Base-by-base conservation (phyloP, 1,140 invertebrate genomes). In the Drosophila suzukii region DNA sequence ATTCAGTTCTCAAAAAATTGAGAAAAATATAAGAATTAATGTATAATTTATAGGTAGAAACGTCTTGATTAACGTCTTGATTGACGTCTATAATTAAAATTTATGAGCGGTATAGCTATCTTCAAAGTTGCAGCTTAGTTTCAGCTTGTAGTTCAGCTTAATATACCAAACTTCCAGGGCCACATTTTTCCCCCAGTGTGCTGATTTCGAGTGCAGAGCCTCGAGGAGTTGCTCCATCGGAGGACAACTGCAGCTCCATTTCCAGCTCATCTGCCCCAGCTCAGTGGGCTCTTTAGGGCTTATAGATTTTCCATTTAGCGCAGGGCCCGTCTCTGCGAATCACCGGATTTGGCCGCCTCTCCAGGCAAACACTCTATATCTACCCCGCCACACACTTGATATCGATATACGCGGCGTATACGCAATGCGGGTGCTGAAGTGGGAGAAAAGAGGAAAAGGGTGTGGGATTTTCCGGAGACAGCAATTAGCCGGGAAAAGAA, bases 231-330 rank as follows among this genome's bases (percentile, higher is more conserved):
- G 34, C 15, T 65, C 38, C 27, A 27, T 34, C 34, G 17, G 15
- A 24, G 60, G 11, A 39, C 59, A 41, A 24, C 54, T 53, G 27
- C n/a, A 34, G 30, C 56, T 44, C 32, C 30, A 34, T 24, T 43
- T 54, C 17, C 30, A 61, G 59, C 62, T 65, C 62, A 65, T 65
- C 62, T 62, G 62, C 30, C 41, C 8, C 56, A 65, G 61, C 57
- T 61, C 62, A 46, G 57, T 47, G 62, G 60, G 58, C 60, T 65
- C 65, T 63, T 62, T 65, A 10, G 20, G 63, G 38, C 46, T 68
- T 68, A 46, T 68, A 47, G 65, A 68, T 68, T 68, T 66, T 68
- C 60, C 60, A 68, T 68, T 68, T 67, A 67, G 59, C 59, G 46
- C 44, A 60, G 56, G 41, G 53, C 30, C 39, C 43, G 61, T 46